A percentile compares a stretch with the other conserved stretches of the same genome.
Conservation (phyloP, 2,797 vertebrate species). For the Calcarius lapponicus region DNA sequence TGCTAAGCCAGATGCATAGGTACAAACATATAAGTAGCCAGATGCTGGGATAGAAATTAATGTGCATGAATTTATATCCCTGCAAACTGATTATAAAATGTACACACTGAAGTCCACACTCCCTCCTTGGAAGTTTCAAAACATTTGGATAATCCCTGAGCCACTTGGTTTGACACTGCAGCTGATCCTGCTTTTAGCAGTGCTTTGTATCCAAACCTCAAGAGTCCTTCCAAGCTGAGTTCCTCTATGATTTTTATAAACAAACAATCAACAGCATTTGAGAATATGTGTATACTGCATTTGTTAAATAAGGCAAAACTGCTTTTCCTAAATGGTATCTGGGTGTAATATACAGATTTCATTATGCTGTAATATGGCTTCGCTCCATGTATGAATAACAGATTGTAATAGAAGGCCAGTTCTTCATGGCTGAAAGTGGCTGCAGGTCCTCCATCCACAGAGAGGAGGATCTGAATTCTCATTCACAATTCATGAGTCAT, state of each 20-base stretch:
- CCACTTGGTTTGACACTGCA: neutral
- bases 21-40: neutral
- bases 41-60: neutral
- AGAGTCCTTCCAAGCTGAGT: neutral
- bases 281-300: neutral
- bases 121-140: neutral
- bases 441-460: neutral
- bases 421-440: neutral
- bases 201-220: neutral
- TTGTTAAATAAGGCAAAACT: slow-evolving; percentile 51
- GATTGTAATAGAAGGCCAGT: neutral
- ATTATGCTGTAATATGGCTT: neutral
- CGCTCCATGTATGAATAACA: neutral
- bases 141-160: neutral
- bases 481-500: slow-evolving; percentile 19
- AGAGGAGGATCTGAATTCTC: neutral
- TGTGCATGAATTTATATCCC: neutral
- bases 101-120: neutral
- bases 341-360: neutral
- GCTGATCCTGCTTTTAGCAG: neutral
- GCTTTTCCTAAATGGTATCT: slow-evolving; percentile 13
- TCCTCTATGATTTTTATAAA: neutral
- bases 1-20: neutral
- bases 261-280: neutral
- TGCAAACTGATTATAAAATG: neutral